phyloP scores from a whole-genome alignment of 2,113 vertebrate genomes.

The Lophotis ruficrista region DNA sequence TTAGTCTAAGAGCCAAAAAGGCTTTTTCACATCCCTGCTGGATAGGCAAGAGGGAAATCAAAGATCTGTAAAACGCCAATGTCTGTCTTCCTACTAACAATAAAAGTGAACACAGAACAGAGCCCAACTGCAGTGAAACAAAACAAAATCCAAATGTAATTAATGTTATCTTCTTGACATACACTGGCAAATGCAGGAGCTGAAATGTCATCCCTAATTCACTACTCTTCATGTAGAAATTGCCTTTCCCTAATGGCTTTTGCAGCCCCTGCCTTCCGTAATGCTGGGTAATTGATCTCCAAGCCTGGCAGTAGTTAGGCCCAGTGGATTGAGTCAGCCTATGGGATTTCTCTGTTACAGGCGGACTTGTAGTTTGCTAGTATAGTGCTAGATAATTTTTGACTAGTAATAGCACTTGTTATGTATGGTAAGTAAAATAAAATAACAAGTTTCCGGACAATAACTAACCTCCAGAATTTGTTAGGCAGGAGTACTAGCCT shows the following conservation, averaged over 20 bases:
- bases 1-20: background rate
- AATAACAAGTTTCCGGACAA: background rate
- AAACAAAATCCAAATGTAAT: conserved; percentile 65
- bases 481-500: background rate
- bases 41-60: background rate
- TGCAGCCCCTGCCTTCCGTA: conserved; percentile 46
- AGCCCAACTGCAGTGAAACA: conserved; percentile 42
- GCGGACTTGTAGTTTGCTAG: background rate
- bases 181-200: conserved; percentile 53
- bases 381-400: background rate
- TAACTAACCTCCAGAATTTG: background rate
- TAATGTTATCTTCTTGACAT: conserved; percentile 60
- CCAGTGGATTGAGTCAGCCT: background rate
- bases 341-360: conserved; percentile 34
- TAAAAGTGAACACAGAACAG: conserved; percentile 55
- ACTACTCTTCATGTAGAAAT: conserved; percentile 32
- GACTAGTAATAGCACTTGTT: background rate
- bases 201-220: conserved; percentile 67
- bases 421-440: background rate
- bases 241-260: conserved; percentile 56
- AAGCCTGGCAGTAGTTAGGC: background rate
- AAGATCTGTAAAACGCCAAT: background rate
- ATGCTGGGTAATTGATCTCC: conserved; percentile 52
- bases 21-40: background rate
- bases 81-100: background rate